A percentile compares a stretch with the other conserved stretches of the same genome.
Evolutionary conservation across 2,113 vertebrate species (phyloP).

Genomic region (Phyllostomus discolor): DNA sequence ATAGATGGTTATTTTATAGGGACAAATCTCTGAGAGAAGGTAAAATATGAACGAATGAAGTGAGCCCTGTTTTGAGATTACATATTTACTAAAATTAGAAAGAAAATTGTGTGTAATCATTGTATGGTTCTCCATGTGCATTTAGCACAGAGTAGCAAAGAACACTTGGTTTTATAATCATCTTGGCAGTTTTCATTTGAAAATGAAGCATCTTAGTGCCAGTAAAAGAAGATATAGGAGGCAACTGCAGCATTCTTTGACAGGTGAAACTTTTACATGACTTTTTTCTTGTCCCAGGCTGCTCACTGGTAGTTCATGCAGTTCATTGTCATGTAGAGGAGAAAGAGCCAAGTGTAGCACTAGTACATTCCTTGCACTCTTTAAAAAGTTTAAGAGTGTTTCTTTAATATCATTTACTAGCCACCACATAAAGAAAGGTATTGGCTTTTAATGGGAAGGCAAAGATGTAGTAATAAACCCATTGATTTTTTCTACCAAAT

Average conservation of each 20-base stretch:
- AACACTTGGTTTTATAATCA: neutral
- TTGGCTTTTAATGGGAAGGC: neutral
- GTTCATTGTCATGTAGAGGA: neutral
- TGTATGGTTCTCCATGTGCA: neutral
- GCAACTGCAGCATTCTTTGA: neutral
- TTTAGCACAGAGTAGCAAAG: neutral
- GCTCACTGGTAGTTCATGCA: neutral
- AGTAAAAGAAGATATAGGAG: neutral
- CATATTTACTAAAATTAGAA: neutral
- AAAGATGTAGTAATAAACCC: neutral
- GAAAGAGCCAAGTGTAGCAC: neutral
- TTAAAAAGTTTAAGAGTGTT: neutral
- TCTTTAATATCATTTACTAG: neutral
- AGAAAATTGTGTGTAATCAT: neutral
- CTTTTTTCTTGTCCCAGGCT: neutral
- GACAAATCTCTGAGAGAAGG: neutral
- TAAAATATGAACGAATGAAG: conserved; percentile 3
- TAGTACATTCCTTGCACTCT: neutral
- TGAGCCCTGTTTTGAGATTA: neutral
- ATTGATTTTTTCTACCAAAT: neutral
- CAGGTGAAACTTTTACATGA: neutral
- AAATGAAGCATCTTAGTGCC: neutral
- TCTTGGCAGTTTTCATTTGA: neutral
- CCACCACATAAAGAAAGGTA: neutral
- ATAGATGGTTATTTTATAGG: neutral